Percentiles rank a stretch among this genome's conserved stretches.
Evolutionary conservation across 2,797 vertebrate genomes (phyloP).

Genomic region (Sebastes oblongus): DNA sequence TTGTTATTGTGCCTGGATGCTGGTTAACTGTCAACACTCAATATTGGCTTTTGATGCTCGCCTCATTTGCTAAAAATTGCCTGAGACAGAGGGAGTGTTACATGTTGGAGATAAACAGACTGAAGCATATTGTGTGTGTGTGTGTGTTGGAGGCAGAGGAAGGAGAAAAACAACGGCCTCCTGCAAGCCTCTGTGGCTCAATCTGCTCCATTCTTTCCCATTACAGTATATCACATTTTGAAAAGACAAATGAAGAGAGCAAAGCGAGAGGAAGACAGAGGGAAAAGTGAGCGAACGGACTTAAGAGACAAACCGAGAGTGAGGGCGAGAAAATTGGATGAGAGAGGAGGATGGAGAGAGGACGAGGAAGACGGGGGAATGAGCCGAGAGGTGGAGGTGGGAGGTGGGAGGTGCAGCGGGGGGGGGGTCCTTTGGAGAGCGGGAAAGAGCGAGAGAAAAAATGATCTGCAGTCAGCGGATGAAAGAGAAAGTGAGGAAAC

Average conservation of each 20-base stretch:
- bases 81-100: not conserved
- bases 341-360: not conserved
- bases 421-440: not conserved
- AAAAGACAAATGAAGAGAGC: not conserved
- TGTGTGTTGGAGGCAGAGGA: not conserved
- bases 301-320: not conserved
- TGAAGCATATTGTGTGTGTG: not conserved
- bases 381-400: not conserved
- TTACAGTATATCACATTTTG: not conserved
- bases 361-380: conserved; percentile 2
- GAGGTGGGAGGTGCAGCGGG: not conserved
- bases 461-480: conserved; percentile 18
- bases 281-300: not conserved
- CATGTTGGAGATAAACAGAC: conserved; percentile 16
- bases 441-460: not conserved
- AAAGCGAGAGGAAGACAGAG: not conserved
- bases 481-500: conserved; percentile 35
- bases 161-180: not conserved
- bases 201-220: not conserved
- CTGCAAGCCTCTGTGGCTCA: not conserved
- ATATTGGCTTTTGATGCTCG: not conserved
- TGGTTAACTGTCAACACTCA: conserved; percentile 21
- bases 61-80: conserved; percentile 15
- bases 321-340: not conserved
- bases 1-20: conserved; percentile 5